Evolutionary conservation across 2,797 vertebrate genomes (phyloP).

Genomic region (Neosilurus hyrtlii): DNA sequence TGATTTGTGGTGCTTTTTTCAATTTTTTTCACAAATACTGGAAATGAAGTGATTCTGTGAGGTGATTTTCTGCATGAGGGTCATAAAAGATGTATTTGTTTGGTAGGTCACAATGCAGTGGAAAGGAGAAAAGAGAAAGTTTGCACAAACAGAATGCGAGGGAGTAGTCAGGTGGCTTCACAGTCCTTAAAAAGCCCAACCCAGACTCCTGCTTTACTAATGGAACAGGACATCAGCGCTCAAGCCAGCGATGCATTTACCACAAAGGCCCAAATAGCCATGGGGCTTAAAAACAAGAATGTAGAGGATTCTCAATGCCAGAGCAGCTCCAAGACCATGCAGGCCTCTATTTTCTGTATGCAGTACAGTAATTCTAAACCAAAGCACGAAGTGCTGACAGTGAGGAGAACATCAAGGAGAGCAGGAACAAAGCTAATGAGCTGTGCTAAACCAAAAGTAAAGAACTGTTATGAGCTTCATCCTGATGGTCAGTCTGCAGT

Average conservation of each 20-base stretch:
- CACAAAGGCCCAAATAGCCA: not conserved
- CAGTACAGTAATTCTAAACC: slow-evolving; percentile 12
- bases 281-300: slow-evolving; percentile 1
- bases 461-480: not conserved
- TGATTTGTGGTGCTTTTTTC: not conserved
- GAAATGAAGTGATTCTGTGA: not conserved
- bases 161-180: not conserved
- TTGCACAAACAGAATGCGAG: not conserved
- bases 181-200: slow-evolving; percentile 7
- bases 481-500: slow-evolving; percentile 12
- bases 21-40: not conserved
- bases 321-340: slow-evolving; percentile 13
- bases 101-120: not conserved
- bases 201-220: slow-evolving; percentile 10
- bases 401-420: slow-evolving; percentile 21
- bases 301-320: not conserved
- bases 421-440: not conserved
- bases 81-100: slow-evolving; percentile 1
- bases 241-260: not conserved
- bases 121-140: slow-evolving; percentile 17
- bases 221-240: not conserved
- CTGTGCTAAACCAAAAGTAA: not conserved
- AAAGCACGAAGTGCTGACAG: not conserved
- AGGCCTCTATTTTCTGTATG: slow-evolving; percentile 12
- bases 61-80: not conserved